Percentiles rank a stretch among this genome's conserved stretches.
These are phyloP conservation scores for Acanthisitta chloris DNA, from an alignment of 2,113 vertebrate genomes.

Conservation along the genomic window DNA sequence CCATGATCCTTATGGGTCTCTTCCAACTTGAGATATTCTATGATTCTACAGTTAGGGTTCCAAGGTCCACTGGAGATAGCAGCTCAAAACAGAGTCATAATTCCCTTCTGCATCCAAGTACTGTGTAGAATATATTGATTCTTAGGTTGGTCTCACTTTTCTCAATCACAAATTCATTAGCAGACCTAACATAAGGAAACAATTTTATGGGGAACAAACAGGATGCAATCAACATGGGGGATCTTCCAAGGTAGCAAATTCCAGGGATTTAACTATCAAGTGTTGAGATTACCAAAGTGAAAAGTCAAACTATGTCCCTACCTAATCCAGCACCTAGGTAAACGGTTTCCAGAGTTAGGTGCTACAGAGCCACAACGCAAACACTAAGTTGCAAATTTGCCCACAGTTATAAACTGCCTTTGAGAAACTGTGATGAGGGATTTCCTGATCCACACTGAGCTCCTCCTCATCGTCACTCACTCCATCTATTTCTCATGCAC, in stretches of 20 bases:
- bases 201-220: neutral
- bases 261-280: neutral
- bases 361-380: neutral
- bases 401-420: neutral
- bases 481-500: neutral
- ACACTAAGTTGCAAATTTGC: neutral
- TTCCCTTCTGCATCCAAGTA: neutral
- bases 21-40: neutral
- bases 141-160: neutral
- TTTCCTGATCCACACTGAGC: neutral
- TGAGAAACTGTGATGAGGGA: neutral
- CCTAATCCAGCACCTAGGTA: neutral
- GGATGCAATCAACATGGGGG: neutral
- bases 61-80: neutral
- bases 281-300: neutral
- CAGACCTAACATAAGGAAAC: neutral
- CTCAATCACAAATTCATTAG: neutral
- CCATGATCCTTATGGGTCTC: rapidly evolving
- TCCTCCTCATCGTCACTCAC: neutral
- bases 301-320: neutral
- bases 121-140: neutral
- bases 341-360: neutral
- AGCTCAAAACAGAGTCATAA: neutral
- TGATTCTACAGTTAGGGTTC: neutral
- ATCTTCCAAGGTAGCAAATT: neutral